Percentiles rank a stretch among this genome's conserved stretches.
phyloP scores from a whole-genome alignment of 2,113 vertebrate genomes.

The Physeter macrocephalus region DNA sequence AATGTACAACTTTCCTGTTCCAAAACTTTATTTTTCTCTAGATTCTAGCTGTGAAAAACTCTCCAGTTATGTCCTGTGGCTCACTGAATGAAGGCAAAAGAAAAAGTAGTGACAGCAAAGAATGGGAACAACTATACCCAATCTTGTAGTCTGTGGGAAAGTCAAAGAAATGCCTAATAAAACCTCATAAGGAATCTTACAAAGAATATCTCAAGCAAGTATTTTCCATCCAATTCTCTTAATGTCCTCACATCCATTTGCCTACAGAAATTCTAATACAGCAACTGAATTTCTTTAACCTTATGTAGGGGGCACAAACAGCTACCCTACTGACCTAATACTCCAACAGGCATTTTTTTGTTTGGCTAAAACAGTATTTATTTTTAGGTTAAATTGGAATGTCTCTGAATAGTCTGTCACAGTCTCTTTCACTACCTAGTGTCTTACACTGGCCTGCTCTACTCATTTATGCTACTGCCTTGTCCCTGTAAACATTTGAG shows the following conservation, averaged over 20 bases:
- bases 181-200: neutral
- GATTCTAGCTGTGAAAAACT: constrained; percentile 8
- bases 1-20: neutral
- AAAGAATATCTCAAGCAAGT: neutral
- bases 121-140: neutral
- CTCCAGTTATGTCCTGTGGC: neutral
- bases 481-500: neutral
- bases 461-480: neutral
- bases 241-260: neutral
- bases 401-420: neutral
- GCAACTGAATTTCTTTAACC: neutral
- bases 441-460: neutral
- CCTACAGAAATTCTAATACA: constrained; percentile 18
- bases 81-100: neutral
- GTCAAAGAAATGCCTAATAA: neutral
- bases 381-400: neutral
- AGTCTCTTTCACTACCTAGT: neutral
- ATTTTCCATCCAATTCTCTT: neutral
- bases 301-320: neutral
- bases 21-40: neutral
- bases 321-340: neutral
- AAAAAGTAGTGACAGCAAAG: neutral
- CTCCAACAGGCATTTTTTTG: neutral
- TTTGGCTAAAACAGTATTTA: neutral
- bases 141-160: neutral